A percentile compares a stretch with the other conserved stretches of the same genome.
Conservation (phyloP, 2,113 vertebrate species). For the Chamaea fasciata region DNA sequence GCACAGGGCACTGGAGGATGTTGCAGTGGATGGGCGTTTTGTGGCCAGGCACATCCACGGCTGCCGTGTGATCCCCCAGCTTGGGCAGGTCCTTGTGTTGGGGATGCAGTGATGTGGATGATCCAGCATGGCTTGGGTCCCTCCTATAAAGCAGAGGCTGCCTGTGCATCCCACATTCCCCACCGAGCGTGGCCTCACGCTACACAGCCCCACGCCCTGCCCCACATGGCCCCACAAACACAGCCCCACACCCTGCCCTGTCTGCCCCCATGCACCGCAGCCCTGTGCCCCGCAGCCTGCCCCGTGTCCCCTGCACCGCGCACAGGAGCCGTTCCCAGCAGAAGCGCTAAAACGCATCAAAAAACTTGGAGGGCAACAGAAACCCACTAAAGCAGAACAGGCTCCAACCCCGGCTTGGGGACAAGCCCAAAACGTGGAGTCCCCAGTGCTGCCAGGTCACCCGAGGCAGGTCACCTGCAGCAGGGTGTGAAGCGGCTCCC, state of each 20-base stretch:
- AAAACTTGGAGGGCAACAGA: background rate
- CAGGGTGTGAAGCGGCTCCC: background rate
- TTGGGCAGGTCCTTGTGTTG: rapidly evolving
- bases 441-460: rapidly evolving
- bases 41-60: background rate
- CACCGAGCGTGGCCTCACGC: background rate
- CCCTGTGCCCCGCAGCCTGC: background rate
- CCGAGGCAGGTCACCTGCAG: background rate
- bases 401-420: background rate
- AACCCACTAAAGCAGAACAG: rapidly evolving
- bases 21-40: background rate
- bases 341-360: background rate
- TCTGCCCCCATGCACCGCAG: rapidly evolving
- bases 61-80: background rate
- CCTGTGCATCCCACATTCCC: background rate
- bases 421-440: rapidly evolving
- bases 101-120: background rate
- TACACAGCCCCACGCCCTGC: background rate
- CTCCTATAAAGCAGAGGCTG: background rate
- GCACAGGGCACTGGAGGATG: rapidly evolving
- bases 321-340: background rate
- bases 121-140: background rate
- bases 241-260: background rate
- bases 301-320: rapidly evolving
- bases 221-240: background rate